phyloP scores from a whole-genome alignment of 2,797 vertebrate species.

The Smutsia temminckii region DNA sequence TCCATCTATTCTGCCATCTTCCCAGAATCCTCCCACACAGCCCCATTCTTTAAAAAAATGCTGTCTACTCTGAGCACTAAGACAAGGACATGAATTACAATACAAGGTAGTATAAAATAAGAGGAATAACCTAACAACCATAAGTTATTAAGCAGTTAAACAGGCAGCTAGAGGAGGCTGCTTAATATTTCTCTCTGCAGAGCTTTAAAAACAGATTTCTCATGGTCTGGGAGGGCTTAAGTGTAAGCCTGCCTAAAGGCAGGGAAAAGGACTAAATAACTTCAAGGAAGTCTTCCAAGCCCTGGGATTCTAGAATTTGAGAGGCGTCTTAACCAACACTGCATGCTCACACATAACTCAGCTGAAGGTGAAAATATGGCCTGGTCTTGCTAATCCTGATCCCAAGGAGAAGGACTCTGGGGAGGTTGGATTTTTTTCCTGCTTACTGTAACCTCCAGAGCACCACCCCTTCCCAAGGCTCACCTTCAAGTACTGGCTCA shows the following conservation, averaged over 20 bases:
- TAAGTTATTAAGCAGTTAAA: not conserved
- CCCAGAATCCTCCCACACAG: not conserved
- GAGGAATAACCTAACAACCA: not conserved
- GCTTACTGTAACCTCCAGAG: not conserved
- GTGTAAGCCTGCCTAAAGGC: not conserved
- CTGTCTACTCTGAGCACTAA: not conserved
- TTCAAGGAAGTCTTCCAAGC: not conserved
- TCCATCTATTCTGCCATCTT: not conserved
- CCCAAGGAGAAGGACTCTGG: not conserved
- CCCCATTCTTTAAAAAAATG: not conserved
- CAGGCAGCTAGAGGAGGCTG: not conserved
- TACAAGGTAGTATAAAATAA: not conserved
- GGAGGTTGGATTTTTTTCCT: not conserved
- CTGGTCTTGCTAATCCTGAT: not conserved
- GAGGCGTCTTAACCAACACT: not conserved
- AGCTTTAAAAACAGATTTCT: slow-evolving; percentile 2
- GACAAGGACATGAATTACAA: not conserved
- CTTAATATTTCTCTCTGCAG: not conserved
- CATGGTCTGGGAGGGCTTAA: not conserved
- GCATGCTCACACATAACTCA: not conserved
- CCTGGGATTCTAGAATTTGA: not conserved
- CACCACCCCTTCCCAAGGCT: not conserved
- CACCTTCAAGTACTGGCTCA: not conserved
- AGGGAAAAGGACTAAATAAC: not conserved
- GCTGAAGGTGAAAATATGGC: not conserved